phyloP scores from a whole-genome alignment of 2,797 vertebrate genomes.

The Melanotaenia boesemani region DNA sequence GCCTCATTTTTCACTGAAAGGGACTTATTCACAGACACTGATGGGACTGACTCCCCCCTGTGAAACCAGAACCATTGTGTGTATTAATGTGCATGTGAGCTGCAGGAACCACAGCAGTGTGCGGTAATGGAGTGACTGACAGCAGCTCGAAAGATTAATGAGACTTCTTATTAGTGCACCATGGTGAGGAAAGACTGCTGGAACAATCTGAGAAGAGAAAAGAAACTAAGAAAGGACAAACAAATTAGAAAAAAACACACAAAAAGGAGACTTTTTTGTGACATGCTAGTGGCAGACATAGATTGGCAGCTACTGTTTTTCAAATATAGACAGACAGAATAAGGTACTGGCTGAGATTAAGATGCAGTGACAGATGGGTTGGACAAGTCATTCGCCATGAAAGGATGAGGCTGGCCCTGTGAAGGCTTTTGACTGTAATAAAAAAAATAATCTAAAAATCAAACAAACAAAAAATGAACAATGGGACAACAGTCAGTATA shows the following conservation, averaged over 20 bases:
- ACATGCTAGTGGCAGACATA: conserved; percentile 5
- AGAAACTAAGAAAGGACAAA: conserved; percentile 15
- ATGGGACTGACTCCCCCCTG: conserved; percentile 48
- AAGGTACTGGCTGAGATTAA: conserved; percentile 27
- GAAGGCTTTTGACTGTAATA: conserved; percentile 23
- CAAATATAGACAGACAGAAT: conserved; percentile 33
- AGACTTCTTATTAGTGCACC: conserved; percentile 60
- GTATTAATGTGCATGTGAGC: conserved; percentile 24
- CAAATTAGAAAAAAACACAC: neutral
- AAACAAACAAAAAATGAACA: conserved; percentile 22
- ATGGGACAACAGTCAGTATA: conserved; percentile 25
- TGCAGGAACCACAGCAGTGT: conserved; percentile 43
- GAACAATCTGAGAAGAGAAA: conserved; percentile 38
- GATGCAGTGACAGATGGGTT: conserved; percentile 38
- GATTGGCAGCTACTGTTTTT: conserved; percentile 24
- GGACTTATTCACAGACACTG: conserved; percentile 46
- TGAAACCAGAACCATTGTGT: conserved; percentile 45
- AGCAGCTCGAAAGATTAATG: conserved; percentile 66
- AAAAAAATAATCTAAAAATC: conserved; percentile 7
- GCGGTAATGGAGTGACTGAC: conserved; percentile 59
- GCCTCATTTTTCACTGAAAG: conserved; percentile 59
- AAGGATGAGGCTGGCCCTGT: conserved; percentile 12
- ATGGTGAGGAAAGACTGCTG: conserved; percentile 42
- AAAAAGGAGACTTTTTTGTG: conserved; percentile 7
- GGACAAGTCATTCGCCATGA: conserved; percentile 6